Percentiles rank a stretch among this genome's conserved stretches.
phyloP scores from a whole-genome alignment of 35 echinoderm and acorn worm species.

The Holothuria glaberrima region DNA sequence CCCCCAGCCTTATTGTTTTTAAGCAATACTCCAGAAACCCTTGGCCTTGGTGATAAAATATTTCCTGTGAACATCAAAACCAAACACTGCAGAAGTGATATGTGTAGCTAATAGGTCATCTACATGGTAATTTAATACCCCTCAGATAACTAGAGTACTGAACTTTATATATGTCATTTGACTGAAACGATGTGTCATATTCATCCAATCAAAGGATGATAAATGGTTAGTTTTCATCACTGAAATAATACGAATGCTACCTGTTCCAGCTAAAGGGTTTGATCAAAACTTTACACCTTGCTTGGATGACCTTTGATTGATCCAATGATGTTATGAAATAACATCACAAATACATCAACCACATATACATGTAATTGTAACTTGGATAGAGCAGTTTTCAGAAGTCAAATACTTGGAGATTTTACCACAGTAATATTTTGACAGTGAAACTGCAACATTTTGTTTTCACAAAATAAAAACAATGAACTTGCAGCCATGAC shows the following conservation, averaged over 20 bases:
- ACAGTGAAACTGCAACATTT: background rate
- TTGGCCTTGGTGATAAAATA: conserved; percentile 35
- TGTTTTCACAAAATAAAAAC: background rate
- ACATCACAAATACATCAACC: background rate
- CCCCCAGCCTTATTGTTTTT: conserved; percentile 27
- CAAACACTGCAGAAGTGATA: conserved; percentile 2
- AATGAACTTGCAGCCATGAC: no score
- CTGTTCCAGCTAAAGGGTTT: background rate
- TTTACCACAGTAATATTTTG: background rate
- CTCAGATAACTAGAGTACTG: conserved; percentile 27
- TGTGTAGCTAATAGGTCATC: background rate
- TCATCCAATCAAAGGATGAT: background rate
- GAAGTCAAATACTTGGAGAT: background rate
- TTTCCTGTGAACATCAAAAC: conserved; percentile 31
- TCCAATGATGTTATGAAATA: background rate
- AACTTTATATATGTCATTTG: background rate
- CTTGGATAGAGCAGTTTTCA: background rate
- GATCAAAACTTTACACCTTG: background rate
- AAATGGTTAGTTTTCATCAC: background rate
- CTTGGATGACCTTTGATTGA: background rate
- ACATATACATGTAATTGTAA: background rate
- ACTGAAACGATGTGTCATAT: background rate
- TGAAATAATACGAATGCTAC: background rate
- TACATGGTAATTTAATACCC: conserved; percentile 1
- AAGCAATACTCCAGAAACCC: conserved; percentile 21